These are phyloP conservation scores for Cavia aperea DNA, from an alignment of 2,113 vertebrate species.

Conservation along the genomic window DNA sequence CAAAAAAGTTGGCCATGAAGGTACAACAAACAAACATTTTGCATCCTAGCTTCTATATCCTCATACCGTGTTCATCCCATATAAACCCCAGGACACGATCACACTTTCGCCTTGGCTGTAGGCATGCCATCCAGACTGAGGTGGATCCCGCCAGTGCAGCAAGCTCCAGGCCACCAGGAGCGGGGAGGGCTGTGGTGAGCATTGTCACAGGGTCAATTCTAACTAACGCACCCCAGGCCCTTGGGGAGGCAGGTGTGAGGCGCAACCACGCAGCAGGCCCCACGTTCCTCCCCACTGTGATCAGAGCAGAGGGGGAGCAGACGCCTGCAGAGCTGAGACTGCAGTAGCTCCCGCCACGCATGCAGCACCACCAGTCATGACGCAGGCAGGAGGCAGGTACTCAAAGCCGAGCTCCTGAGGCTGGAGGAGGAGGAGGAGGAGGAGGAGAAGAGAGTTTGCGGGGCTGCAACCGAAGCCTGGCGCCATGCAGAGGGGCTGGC, in stretches of 20 bases:
- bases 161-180: background rate
- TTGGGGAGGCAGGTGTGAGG: background rate
- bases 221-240: background rate
- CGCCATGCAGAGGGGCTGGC: background rate
- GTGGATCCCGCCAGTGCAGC: background rate
- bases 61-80: background rate
- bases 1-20: background rate
- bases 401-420: background rate
- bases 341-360: background rate
- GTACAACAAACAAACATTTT: background rate
- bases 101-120: background rate
- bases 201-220: background rate
- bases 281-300: background rate
- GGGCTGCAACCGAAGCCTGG: too few relatives aligned
- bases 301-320: background rate
- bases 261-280: background rate
- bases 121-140: background rate
- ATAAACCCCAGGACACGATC: background rate
- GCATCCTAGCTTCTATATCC: slow-evolving; percentile 19
- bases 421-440: background rate
- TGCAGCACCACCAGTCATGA: background rate
- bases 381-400: background rate
- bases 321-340: background rate
- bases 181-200: background rate
- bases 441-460: background rate